A percentile compares a stretch with the other conserved stretches of the same genome.
Conservation (phyloP, 1,140 invertebrate species). For the Halictus rubicundus region DNA sequence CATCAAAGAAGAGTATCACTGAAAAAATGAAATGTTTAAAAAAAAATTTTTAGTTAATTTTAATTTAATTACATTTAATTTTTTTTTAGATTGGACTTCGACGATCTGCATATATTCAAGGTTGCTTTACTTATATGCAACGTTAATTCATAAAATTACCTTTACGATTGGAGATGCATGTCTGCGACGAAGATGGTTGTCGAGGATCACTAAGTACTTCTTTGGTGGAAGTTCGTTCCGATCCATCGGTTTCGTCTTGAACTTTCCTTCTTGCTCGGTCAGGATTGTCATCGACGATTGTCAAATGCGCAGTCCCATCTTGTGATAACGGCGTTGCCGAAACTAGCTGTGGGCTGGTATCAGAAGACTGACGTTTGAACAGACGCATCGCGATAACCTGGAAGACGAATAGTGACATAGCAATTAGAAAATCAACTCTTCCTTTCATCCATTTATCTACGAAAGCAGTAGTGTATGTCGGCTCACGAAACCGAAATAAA, state of each 20-base stretch:
- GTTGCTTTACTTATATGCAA: neutral
- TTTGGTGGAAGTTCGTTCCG: neutral
- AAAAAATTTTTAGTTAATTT: too few relatives aligned
- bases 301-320: constrained; percentile 64
- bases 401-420: neutral
- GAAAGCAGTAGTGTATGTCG: too few relatives aligned
- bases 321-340: constrained; percentile 79
- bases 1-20: too few relatives aligned
- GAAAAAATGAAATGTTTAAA: too few relatives aligned
- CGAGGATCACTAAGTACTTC: constrained; percentile 13
- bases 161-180: constrained; percentile 58
- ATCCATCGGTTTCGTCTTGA: constrained; percentile 15
- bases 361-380: constrained; percentile 79
- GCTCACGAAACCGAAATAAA: too few relatives aligned
- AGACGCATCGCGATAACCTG: constrained; percentile 77
- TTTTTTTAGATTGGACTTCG: too few relatives aligned
- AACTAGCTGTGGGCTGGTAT: constrained; percentile 82
- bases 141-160: constrained; percentile 38
- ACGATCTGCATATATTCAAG: neutral
- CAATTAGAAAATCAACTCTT: neutral
- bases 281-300: constrained; percentile 15
- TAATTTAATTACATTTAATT: too few relatives aligned
- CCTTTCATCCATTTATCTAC: neutral
- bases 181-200: constrained; percentile 26
- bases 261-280: constrained; percentile 2